phyloP scores from a whole-genome alignment of 1,140 invertebrate genomes.

The Stegodyphus mimosarum region DNA sequence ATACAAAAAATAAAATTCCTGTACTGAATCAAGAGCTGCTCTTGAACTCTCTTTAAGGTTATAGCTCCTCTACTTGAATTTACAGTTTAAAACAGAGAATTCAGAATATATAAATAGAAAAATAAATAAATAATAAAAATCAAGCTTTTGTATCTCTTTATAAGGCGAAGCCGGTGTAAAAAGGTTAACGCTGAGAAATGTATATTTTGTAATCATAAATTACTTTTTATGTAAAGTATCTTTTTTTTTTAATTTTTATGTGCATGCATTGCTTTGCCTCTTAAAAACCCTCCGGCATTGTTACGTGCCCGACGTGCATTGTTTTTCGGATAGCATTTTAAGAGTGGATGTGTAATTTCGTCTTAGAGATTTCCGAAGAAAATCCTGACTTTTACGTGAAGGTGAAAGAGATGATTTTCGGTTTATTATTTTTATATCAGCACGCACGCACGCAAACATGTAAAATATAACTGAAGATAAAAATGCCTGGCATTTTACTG shows the following conservation, averaged over 20 bases:
- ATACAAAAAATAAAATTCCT: no score
- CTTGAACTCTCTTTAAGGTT: slow-evolving; percentile 33
- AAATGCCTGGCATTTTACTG: no score
- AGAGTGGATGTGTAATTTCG: no score
- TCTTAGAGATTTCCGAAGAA: no score
- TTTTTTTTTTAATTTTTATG: neutral
- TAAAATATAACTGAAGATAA: no score
- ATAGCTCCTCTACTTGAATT: slow-evolving; percentile 18
- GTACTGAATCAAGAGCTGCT: neutral
- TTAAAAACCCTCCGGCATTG: slow-evolving; percentile 9
- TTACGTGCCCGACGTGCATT: slow-evolving; percentile 41
- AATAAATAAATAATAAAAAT: neutral
- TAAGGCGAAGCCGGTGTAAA: slow-evolving; percentile 5
- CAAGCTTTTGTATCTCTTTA: neutral
- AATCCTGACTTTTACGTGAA: no score
- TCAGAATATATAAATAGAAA: slow-evolving; percentile 1
- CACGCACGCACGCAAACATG: no score
- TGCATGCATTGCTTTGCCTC: neutral
- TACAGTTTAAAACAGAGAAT: slow-evolving; percentile 39
- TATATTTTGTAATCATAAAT: slow-evolving; percentile 54
- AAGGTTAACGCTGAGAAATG: slow-evolving; percentile 34
- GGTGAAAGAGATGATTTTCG: no score
- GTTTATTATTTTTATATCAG: no score
- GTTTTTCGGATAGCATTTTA: slow-evolving; percentile 28
- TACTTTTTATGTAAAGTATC: slow-evolving; percentile 24